Base-by-base conservation (phyloP, 2,113 vertebrate genomes). In the Capreolus pygargus region DNA sequence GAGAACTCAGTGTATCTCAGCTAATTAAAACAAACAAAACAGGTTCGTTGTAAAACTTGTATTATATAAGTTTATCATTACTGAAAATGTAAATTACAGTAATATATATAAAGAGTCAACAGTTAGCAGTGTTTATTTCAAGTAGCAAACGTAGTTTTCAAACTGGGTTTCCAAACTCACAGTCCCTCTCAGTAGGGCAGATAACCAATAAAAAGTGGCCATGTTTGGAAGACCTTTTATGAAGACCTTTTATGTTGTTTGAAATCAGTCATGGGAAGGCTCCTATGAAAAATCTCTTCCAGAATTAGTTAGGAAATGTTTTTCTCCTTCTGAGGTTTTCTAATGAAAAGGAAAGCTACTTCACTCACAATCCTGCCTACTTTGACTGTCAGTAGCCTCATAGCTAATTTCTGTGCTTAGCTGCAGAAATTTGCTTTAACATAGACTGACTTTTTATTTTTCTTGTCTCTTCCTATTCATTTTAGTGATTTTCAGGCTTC, bases 11-110 rank as follows among this genome's bases (percentile, higher is more conserved):
- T 76, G 11, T 64, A 67, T 52, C 58, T 58, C 79, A 50, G 7
- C 27, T 96, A 94, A 89, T 95, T 93, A 87, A 23, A 89, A 78
- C 27, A 74, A 88, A 79, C 5, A 25, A 97, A 94, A 76, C 82
- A 82, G 85, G 43, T 52, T 52, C 14, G 86, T 28, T 64, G 45
- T 47, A 47, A 86, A 97, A 55, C 28, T 45, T 92, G 28, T 70
- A 79, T 83, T 94, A 52, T 19, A 1, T 76, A 96, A 54, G 12
- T 70, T 95, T 82, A 90, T 70, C 39, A 27, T 90, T 89, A 70
- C 25, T 94, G 70, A 96, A 97, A 89, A 90, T 92, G 43, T 55
- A 79, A 92, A 79, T 84, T 70, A 21, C 2, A 19, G 30, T 89
- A 94, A 93, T 28, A 86, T 58, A 82, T 33, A 64, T 36, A 47